Conservation (phyloP, 2,888 invertebrate species). For the Acholoe squamosa region DNA sequence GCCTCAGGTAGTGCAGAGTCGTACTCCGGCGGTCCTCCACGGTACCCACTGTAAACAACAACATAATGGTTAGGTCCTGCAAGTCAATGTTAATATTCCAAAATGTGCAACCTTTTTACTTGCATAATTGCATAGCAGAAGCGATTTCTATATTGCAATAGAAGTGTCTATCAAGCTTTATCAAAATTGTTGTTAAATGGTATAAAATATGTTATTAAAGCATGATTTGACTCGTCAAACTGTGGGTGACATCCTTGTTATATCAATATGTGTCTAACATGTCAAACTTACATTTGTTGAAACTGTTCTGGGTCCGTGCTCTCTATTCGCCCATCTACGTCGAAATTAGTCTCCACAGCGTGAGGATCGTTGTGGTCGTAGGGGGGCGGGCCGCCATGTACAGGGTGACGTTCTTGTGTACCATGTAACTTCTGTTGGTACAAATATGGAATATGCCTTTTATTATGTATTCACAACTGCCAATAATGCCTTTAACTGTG, state of each 20-base stretch:
- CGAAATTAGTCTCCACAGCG: slow-evolving; percentile 88
- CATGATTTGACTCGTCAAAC: too few species aligned
- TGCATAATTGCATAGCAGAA: too few species aligned
- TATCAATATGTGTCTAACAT: neutral
- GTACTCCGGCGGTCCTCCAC: slow-evolving; percentile 39
- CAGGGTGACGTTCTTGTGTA: neutral
- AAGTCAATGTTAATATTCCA: too few species aligned
- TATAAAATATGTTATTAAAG: too few species aligned
- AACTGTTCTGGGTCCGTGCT: neutral
- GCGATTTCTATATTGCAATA: too few species aligned
- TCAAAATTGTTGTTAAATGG: too few species aligned
- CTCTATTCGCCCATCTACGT: slow-evolving; percentile 95
- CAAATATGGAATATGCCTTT: too few species aligned
- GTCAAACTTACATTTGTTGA: slow-evolving; percentile 26
- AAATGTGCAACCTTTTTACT: too few species aligned
- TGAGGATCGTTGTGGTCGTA: slow-evolving; percentile 63
- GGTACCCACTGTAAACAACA: neutral
- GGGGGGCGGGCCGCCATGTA: slow-evolving; percentile 58
- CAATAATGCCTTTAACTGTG: too few species aligned
- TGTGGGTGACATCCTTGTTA: too few species aligned
- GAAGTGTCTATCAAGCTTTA: too few species aligned
- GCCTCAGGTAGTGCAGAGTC: slow-evolving; percentile 68
- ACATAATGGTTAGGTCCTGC: neutral
- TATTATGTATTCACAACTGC: too few species aligned
- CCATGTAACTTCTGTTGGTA: slow-evolving; percentile 4